A percentile compares a stretch with the other conserved stretches of the same genome.
These are phyloP conservation scores for Polypterus bichir DNA, from an alignment of 2,113 vertebrate genomes.

Conservation along the genomic window DNA sequence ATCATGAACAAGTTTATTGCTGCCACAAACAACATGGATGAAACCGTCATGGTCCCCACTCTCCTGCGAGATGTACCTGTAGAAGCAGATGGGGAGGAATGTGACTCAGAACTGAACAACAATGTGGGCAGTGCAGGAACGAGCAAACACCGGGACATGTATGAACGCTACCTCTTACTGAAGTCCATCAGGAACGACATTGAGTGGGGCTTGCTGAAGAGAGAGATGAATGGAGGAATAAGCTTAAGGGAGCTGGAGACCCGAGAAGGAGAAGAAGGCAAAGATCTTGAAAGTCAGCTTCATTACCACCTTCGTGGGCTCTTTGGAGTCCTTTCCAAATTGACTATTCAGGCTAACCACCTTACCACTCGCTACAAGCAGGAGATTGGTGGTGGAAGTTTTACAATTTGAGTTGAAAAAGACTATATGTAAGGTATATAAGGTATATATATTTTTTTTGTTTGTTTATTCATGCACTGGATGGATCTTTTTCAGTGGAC, in stretches of 20 bases:
- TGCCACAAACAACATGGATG: constrained; percentile 63
- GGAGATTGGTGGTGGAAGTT: constrained; percentile 54
- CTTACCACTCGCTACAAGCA: constrained; percentile 59
- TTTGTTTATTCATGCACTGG: not conserved
- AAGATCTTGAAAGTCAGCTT: constrained; percentile 50
- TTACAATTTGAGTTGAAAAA: constrained; percentile 39
- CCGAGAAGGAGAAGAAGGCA: constrained; percentile 39
- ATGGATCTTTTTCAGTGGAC: not conserved
- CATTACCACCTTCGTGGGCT: constrained; percentile 57
- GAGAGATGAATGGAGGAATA: constrained; percentile 42
- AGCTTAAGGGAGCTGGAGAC: constrained; percentile 51
- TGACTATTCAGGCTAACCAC: constrained; percentile 52
- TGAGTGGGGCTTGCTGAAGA: constrained; percentile 56
- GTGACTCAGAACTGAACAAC: constrained; percentile 14
- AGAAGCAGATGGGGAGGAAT: constrained; percentile 34
- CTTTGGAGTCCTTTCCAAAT: constrained; percentile 57
- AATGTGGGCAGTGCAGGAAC: constrained; percentile 20
- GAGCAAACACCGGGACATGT: constrained; percentile 59
- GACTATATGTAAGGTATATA: not conserved
- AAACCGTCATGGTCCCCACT: constrained; percentile 65
- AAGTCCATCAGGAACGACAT: constrained; percentile 64
- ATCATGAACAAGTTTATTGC: constrained; percentile 64
- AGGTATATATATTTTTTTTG: too few species aligned
- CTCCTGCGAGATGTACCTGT: constrained; percentile 52
- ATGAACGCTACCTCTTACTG: constrained; percentile 59